These are phyloP conservation scores for Mus spicilegus DNA, from an alignment of 2,113 vertebrate species.

Conservation along the genomic window DNA sequence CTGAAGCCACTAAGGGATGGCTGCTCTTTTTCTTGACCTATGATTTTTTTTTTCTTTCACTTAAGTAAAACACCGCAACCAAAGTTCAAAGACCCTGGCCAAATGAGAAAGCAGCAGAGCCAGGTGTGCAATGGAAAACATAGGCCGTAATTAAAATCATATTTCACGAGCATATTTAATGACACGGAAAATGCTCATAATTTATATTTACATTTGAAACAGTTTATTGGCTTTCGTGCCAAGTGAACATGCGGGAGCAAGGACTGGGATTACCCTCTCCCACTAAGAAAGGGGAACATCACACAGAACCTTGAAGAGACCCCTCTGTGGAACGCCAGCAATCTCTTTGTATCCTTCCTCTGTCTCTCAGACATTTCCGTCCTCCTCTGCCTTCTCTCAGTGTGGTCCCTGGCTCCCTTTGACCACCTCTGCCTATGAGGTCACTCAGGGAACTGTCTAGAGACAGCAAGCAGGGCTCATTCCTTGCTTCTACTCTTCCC, in stretches of 20 bases:
- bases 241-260: slow-evolving; percentile 5
- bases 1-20: slow-evolving; percentile 12
- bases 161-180: slow-evolving; percentile 74
- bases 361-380: not conserved
- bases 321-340: not conserved
- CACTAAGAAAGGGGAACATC: not conserved
- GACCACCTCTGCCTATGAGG: not conserved
- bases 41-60: slow-evolving; percentile 13
- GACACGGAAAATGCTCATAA: slow-evolving; percentile 67
- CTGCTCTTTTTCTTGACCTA: slow-evolving; percentile 34
- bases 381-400: not conserved
- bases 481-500: not conserved
- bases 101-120: slow-evolving; percentile 67
- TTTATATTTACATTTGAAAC: slow-evolving; percentile 68
- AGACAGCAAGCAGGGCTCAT: not conserved
- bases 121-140: slow-evolving; percentile 63
- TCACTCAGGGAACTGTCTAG: not conserved
- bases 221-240: slow-evolving; percentile 39
- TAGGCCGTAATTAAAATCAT: slow-evolving; percentile 72
- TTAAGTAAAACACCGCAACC: slow-evolving; percentile 61
- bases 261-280: not conserved
- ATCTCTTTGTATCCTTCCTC: not conserved
- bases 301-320: not conserved
- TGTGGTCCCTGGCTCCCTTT: not conserved
- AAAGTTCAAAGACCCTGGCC: slow-evolving; percentile 54